Conservation (phyloP, 2,888 invertebrate genomes). For the Trachelus tabidus region DNA sequence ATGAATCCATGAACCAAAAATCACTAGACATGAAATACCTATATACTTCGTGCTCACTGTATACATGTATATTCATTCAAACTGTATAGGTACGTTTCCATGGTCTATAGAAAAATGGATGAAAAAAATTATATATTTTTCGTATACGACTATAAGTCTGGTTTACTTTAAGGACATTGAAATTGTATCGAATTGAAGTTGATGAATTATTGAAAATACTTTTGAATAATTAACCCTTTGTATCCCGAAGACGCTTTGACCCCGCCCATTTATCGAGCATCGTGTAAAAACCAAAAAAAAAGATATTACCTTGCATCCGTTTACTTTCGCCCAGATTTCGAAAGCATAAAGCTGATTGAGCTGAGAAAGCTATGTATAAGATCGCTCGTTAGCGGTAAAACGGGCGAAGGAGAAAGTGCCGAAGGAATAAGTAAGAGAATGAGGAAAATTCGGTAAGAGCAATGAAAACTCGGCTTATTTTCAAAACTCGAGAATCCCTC, state of each 20-base stretch:
- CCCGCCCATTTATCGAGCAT: not conserved
- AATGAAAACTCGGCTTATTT: not conserved
- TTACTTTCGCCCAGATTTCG: not conserved
- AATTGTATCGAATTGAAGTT: not conserved
- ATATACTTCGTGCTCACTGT: not conserved
- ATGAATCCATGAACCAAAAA: not conserved
- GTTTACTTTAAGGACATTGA: not conserved
- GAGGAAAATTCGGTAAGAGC: not conserved
- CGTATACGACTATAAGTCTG: not conserved
- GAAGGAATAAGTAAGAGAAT: not conserved
- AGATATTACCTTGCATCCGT: not conserved
- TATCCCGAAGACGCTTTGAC: not conserved
- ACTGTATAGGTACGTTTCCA: not conserved
- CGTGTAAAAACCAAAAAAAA: not conserved
- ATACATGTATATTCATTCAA: not conserved
- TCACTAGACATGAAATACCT: not conserved
- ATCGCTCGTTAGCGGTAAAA: not conserved
- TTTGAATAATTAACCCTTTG: not conserved
- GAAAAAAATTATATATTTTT: not conserved
- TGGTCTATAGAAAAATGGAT: not conserved
- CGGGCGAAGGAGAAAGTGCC: not conserved
- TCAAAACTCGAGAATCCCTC: not conserved
- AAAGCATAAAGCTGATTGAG: not conserved
- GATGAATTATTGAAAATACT: not conserved
- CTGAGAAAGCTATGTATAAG: not conserved